Conservation (phyloP, 2,888 invertebrate species). For the Oxystoma pomonae region DNA sequence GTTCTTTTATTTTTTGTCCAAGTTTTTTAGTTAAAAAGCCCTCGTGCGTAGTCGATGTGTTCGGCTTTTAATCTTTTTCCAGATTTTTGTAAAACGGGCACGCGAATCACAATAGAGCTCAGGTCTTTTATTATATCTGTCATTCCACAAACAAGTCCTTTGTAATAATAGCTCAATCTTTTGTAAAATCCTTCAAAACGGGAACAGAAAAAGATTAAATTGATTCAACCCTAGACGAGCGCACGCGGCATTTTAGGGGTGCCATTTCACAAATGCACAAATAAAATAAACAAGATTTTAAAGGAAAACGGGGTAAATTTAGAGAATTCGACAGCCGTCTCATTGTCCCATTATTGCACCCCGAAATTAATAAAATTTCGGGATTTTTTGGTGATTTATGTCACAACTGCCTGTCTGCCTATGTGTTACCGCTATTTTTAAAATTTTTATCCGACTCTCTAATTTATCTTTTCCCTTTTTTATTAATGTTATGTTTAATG, state of each 20-base stretch:
- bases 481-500: neutral
- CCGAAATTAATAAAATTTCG: neutral
- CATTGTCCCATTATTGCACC: constrained; percentile 15
- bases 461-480: neutral
- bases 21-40: no score
- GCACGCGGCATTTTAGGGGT: constrained; percentile 25
- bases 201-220: constrained; percentile 35
- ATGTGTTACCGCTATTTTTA: neutral
- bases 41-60: no score
- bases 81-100: constrained; percentile 37
- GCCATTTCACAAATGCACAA: constrained; percentile 36
- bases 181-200: constrained; percentile 35
- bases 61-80: constrained; percentile 27
- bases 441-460: neutral
- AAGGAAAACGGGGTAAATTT: constrained; percentile 38
- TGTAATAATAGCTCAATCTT: constrained; percentile 33
- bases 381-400: neutral
- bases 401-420: neutral
- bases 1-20: no score
- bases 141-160: constrained; percentile 30
- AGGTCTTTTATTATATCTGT: constrained; percentile 34
- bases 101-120: constrained; percentile 28
- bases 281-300: constrained; percentile 36
- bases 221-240: constrained; percentile 27
- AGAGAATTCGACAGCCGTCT: constrained; percentile 30